A percentile compares a stretch with the other conserved stretches of the same genome.
phyloP scores from a whole-genome alignment of 1,140 invertebrate species.

The Cephus cinctus region DNA sequence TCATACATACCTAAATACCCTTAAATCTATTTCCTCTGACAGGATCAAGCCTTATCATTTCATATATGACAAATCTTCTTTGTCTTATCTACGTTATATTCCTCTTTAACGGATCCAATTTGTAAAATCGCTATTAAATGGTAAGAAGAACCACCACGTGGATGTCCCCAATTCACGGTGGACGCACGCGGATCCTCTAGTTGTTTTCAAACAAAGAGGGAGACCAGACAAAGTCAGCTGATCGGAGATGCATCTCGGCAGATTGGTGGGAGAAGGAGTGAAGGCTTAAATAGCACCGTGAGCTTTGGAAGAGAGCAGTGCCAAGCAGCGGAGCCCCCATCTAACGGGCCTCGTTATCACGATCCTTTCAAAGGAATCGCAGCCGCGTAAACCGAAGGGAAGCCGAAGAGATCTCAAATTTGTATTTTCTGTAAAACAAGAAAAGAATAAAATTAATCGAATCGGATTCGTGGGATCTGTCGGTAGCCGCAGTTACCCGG shows the following conservation, averaged over 20 bases:
- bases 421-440: background rate
- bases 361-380: background rate
- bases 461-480: no score
- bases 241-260: conserved; percentile 33
- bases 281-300: conserved; percentile 53
- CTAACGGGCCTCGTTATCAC: background rate
- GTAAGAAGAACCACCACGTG: conserved; percentile 31
- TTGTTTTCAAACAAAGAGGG: conserved; percentile 53
- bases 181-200: conserved; percentile 8
- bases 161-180: conserved; percentile 2
- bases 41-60: no score
- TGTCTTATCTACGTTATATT: no score
- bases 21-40: no score
- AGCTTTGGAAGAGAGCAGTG: conserved; percentile 40
- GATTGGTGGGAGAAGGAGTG: conserved; percentile 10
- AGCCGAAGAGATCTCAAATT: no score
- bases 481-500: no score
- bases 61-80: no score
- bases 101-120: no score
- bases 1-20: no score
- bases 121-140: no score
- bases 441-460: no score
- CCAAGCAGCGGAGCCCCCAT: conserved; percentile 29
- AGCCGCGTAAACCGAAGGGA: background rate
- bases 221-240: conserved; percentile 36